Evolutionary conservation across 30 jellyfish, hydroid and myxozoan genomes (phyloP).

Genomic region (Nemopilema nomurai): DNA sequence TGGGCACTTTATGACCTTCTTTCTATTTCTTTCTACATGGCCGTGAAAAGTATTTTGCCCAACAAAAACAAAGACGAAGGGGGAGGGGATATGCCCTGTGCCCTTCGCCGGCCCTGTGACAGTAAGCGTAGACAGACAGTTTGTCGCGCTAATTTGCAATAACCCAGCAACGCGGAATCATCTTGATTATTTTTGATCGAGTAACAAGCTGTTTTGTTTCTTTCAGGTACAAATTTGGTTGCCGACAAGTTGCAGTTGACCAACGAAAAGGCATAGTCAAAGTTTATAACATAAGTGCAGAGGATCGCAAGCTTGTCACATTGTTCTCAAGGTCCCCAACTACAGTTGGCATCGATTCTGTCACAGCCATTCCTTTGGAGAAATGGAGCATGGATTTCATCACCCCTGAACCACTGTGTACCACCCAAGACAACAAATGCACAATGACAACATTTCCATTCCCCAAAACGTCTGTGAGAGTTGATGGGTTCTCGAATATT

Average conservation of each 20-base stretch:
- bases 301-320: constrained; percentile 64
- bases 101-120: no score
- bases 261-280: constrained; percentile 57
- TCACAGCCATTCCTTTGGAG: constrained; percentile 74
- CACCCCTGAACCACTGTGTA: constrained; percentile 83
- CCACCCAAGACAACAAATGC: constrained; percentile 82
- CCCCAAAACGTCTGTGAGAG: constrained; percentile 63
- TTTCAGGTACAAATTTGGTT: constrained; percentile 82
- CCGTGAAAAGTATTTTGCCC: no score
- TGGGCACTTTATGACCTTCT: no score
- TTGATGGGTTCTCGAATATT: constrained; percentile 40
- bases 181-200: not conserved
- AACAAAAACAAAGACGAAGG: no score
- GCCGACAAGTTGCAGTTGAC: constrained; percentile 91
- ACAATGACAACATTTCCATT: constrained; percentile 40
- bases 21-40: no score
- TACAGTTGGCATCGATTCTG: constrained; percentile 83
- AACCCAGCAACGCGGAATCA: not conserved
- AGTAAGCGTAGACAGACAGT: no score
- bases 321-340: constrained; percentile 70
- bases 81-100: no score
- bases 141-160: no score
- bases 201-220: not conserved
- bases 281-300: constrained; percentile 56
- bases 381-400: constrained; percentile 83